Base-by-base conservation (phyloP, 2,888 invertebrate species). In the Machimus rusticus region DNA sequence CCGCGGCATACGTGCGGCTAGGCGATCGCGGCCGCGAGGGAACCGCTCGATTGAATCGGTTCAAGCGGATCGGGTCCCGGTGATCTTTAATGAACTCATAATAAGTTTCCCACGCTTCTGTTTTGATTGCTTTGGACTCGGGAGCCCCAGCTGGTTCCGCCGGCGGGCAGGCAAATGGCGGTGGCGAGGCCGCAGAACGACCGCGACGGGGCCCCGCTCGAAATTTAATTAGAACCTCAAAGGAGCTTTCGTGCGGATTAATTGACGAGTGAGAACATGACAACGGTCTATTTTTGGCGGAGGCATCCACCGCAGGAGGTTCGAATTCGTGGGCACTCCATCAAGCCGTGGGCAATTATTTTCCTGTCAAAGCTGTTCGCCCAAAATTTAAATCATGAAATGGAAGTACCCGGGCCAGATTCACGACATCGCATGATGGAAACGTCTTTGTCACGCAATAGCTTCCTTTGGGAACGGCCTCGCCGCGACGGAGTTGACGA, bases 401-500 rank as follows among this genome's bases (percentile, higher is more conserved):
- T 34, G 57, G 66, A 82, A 82, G 34, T 82, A 37, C 82, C 82
- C 9, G 37, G 57, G 66, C 57, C 55, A 66, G 57, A 82, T 23
- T 19, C 82, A 82, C 57, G 82, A 82, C 82, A 82, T 57, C 82
- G 34, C 39, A 39, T 82, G 82, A 82, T 82, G 82, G 82, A 82
- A 82, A 82, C 82, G 51, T 82, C 82, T 82, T 34, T 82, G 82
- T 82, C 82, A 82, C 82, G 82, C 82, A 82, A 82, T n/a, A 34
- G 16, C 19, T 37, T 55, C 76, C 66, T 28, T 82, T 57, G 34
- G 37, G 57, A 37, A 37, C 37, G 23, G 82, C 37, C 37, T 23
- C n/a, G 31, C 34, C 51, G 55, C 46, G 51, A 28, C 28, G 14
- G 31, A 19, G 82, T 82, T 82, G 82, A 82, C 82, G 82, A 82